phyloP scores from a whole-genome alignment of 2,888 invertebrate genomes.

The Phyto melanocephala region DNA sequence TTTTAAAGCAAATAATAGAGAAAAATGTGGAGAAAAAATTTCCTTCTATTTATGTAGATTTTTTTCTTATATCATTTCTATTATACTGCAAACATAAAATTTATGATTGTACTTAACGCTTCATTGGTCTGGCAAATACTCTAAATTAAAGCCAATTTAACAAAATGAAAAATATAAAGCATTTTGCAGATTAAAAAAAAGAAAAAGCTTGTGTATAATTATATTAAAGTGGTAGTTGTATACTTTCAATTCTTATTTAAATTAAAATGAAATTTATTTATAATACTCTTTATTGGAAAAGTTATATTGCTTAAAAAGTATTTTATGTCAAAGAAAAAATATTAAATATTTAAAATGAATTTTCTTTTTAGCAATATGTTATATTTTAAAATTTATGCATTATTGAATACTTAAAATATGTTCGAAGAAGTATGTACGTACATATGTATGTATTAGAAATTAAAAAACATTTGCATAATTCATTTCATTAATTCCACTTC shows the following conservation, averaged over 20 bases:
- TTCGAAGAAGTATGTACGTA: too few relatives aligned
- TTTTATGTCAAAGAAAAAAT: background rate
- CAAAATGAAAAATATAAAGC: slow-evolving; percentile 33
- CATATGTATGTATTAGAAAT: too few relatives aligned
- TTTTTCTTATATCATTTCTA: background rate
- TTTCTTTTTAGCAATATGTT: background rate
- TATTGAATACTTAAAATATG: too few relatives aligned
- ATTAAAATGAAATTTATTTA: background rate
- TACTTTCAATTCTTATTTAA: slow-evolving; percentile 2
- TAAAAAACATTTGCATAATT: too few relatives aligned
- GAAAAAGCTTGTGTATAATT: background rate
- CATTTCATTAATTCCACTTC: too few relatives aligned
- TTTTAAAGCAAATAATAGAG: background rate
- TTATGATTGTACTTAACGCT: slow-evolving; percentile 55
- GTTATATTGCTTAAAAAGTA: background rate
- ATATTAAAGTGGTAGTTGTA: background rate
- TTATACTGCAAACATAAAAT: slow-evolving; percentile 33
- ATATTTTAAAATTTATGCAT: background rate
- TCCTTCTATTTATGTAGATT: background rate
- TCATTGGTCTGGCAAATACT: slow-evolving; percentile 51
- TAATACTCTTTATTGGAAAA: background rate
- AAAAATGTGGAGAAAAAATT: background rate
- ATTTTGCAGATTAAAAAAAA: slow-evolving; percentile 34
- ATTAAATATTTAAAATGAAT: background rate
- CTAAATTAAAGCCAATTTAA: slow-evolving; percentile 47